Base-by-base conservation (phyloP, 2,888 invertebrate species). In the Anorthoa munda region DNA sequence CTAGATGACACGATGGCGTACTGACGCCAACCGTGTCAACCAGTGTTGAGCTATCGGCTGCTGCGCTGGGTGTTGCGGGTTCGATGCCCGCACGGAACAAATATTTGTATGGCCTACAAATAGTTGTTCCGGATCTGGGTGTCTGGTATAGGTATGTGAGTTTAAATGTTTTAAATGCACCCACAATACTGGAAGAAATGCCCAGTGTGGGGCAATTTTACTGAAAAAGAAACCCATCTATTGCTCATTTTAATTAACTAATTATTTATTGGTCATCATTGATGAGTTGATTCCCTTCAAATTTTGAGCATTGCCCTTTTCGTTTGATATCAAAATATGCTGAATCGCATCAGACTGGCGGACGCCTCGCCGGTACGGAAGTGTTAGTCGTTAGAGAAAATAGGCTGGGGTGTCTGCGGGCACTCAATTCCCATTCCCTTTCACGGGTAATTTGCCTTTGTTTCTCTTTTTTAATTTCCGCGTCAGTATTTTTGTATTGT, bases 381-480 rank as follows among this genome's bases (percentile, higher is more conserved):
- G 88, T 88, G 86, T 87, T 91, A 85, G 87, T 92, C 91, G 91
- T 93, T 92, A 93, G 84, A 88, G 87, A 79, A 84, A 92, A 94
- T 90, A 92, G 90, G 87, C 88, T 23, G 45, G 86, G 85, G 77
- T 87, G 87, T 86, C 89, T 87, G 90, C 84, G 89, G 88, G 84
- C 86, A 84, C 86, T 89, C 90, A n/a, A n/a, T n/a, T n/a, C n/a
- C n/a, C n/a, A 89, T 90, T 89, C 89, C 90, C 89, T 90, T 92
- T 92, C 91, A 92, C 92, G 91, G 91, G 87, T 90, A 93, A 94
- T 94, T 94, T 92, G 90, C 93, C 91, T 92, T 94, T 94, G 93
- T 94, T 94, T 91, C 90, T 90, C 86, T 89, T 92, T 94, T 89
- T 94, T 94, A 94, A 94, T 94, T 94, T 94, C 93, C 93, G 90